phyloP scores from a whole-genome alignment of 1,140 invertebrate genomes.

The Philopotamus ludificatus region DNA sequence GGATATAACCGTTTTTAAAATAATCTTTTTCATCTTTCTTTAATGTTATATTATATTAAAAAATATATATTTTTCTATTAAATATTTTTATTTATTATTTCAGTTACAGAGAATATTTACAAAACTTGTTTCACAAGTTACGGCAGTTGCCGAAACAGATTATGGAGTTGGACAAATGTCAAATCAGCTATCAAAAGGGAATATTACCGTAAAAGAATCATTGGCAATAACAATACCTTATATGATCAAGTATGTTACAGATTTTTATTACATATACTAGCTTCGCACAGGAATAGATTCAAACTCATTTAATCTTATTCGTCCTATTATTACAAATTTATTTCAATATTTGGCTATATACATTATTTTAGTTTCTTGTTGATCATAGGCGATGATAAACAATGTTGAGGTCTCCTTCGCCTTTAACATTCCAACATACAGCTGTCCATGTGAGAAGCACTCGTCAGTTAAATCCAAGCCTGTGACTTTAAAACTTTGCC shows the following conservation, averaged over 20 bases:
- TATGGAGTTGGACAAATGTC: constrained; percentile 59
- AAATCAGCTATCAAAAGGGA: constrained; percentile 54
- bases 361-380: constrained; percentile 8
- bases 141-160: constrained; percentile 53
- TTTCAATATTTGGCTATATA: background rate
- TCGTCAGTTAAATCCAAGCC: too few relatives aligned
- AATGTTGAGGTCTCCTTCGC: too few relatives aligned
- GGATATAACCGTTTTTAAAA: background rate
- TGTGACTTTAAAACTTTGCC: too few relatives aligned
- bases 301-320: background rate
- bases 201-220: constrained; percentile 51
- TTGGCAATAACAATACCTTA: constrained; percentile 55
- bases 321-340: constrained; percentile 1
- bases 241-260: constrained; percentile 52
- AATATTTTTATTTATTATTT: constrained; percentile 33
- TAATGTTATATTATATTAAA: too few relatives aligned
- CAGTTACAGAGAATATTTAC: constrained; percentile 48
- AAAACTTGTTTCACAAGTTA: constrained; percentile 51
- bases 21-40: background rate
- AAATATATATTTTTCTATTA: background rate
- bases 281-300: too few relatives aligned
- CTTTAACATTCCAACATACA: too few relatives aligned
- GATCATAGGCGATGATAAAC: background rate
- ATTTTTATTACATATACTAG: constrained; percentile 4
- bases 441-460: too few relatives aligned